Evolutionary conservation across 2,113 vertebrate species (phyloP).

Genomic region (Lepus americanus): DNA sequence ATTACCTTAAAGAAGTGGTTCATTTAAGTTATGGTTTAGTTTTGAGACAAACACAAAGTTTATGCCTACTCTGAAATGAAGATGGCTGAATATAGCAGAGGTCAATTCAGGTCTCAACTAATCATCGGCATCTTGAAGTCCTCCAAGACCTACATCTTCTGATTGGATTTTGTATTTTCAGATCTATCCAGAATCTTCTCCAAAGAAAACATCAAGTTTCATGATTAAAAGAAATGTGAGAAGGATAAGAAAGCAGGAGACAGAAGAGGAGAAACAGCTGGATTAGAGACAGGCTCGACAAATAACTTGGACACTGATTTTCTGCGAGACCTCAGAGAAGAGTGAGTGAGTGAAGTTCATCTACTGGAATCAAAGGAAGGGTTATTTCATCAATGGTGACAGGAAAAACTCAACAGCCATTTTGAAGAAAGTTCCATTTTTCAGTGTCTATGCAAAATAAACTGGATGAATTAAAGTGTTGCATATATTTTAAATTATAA

Average conservation of each 20-base stretch:
- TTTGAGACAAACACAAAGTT: not conserved
- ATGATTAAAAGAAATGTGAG: not conserved
- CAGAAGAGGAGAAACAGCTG: not conserved
- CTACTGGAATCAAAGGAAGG: not conserved
- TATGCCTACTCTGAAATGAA: not conserved
- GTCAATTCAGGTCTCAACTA: not conserved
- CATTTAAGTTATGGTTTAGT: not conserved
- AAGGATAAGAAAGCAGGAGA: not conserved
- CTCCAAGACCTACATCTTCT: not conserved
- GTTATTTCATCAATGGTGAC: not conserved
- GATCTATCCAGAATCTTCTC: constrained; percentile 23
- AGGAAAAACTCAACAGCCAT: not conserved
- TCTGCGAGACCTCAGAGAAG: not conserved
- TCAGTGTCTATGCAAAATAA: constrained; percentile 6
- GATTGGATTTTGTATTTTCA: constrained; percentile 17
- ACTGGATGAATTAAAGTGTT: not conserved
- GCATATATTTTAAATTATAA: not conserved
- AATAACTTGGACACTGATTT: not conserved
- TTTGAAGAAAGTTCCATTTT: not conserved
- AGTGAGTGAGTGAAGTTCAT: not conserved
- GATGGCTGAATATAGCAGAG: not conserved
- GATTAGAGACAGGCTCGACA: not conserved
- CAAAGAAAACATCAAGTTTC: constrained; percentile 11
- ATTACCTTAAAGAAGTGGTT: not conserved
- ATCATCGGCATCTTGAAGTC: not conserved